Conservation (phyloP, 2,113 vertebrate genomes). For the Eulemur rufifrons region DNA sequence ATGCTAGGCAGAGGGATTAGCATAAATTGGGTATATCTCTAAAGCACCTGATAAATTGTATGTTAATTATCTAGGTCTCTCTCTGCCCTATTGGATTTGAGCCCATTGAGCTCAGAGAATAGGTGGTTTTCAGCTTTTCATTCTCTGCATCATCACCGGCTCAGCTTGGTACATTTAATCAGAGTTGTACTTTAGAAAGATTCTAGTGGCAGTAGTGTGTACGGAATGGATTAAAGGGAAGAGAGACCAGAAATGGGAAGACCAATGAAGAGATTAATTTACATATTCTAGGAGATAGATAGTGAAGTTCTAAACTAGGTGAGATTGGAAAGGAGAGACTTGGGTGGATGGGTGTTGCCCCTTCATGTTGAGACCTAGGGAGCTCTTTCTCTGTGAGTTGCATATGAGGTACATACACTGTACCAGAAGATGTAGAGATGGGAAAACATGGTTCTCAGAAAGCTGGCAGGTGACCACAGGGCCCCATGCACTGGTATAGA, state of each 20-base stretch:
- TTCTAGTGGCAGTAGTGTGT: neutral
- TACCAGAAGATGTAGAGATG: neutral
- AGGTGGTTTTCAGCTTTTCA: conserved; percentile 30
- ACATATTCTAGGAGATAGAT: neutral
- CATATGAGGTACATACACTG: neutral
- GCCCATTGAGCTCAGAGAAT: neutral
- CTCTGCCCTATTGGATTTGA: conserved; percentile 17
- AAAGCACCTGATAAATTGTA: neutral
- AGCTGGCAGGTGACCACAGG: neutral
- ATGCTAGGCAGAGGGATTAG: neutral
- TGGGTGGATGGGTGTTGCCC: neutral
- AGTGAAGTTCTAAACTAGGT: neutral
- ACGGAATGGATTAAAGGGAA: neutral
- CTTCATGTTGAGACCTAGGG: neutral
- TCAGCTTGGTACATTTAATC: neutral
- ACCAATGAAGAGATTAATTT: neutral
- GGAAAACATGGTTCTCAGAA: neutral
- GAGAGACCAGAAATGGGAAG: neutral
- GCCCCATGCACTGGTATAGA: neutral
- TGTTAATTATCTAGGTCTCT: conserved; percentile 58
- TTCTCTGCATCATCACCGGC: neutral
- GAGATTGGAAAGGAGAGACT: conserved; percentile 2
- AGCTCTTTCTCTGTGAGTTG: neutral
- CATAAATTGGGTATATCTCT: neutral
- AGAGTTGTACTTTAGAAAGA: neutral